These are phyloP conservation scores for Passer domesticus DNA, from an alignment of 2,113 vertebrate genomes.

Conservation along the genomic window DNA sequence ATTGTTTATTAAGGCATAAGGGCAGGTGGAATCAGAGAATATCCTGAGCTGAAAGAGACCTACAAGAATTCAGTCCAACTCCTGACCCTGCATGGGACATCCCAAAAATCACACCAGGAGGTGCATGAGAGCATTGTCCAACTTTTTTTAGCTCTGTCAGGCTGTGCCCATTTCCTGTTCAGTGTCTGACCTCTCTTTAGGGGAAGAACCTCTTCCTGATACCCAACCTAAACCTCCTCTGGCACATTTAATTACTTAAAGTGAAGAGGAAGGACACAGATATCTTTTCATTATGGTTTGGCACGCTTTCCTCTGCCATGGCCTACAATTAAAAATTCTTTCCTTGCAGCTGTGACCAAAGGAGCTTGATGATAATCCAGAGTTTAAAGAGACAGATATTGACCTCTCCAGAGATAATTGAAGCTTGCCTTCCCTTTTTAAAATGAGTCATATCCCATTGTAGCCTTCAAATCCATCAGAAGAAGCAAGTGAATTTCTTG, in stretches of 20 bases:
- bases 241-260: not conserved
- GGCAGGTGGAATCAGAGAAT: not conserved
- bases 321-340: not conserved
- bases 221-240: not conserved
- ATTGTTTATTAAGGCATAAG: not conserved
- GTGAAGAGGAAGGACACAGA: not conserved
- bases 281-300: not conserved
- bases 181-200: not conserved
- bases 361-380: not conserved
- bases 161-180: not conserved
- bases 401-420: not conserved
- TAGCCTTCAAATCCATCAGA: not conserved
- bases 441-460: not conserved
- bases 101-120: not conserved
- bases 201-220: not conserved
- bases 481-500: not conserved
- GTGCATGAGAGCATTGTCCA: accelerated
- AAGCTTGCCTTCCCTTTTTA: not conserved
- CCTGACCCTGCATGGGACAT: not conserved
- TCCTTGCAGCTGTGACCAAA: not conserved
- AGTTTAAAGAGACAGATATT: not conserved
- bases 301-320: not conserved
- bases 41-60: not conserved
- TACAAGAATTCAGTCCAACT: not conserved
- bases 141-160: not conserved